Conservation (phyloP, 92 coral and sea anemone genomes). For the Epizoanthus stellaris region DNA sequence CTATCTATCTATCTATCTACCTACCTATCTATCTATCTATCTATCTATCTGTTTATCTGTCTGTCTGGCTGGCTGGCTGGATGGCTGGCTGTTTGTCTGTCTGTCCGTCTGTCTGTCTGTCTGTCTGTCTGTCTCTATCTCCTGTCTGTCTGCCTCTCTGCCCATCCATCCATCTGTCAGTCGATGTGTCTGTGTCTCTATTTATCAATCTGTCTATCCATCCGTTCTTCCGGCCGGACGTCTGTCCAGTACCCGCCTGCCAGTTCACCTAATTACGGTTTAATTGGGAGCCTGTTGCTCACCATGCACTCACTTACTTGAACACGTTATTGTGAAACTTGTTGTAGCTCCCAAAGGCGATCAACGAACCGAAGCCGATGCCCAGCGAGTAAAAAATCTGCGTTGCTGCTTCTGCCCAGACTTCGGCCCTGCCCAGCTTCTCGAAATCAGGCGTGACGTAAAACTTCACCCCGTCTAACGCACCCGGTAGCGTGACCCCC, state of each 20-base stretch:
- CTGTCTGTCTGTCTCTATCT: no score
- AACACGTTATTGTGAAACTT: constrained; percentile 96
- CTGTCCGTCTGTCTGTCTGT: no score
- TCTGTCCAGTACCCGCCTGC: not conserved
- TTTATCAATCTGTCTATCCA: no score
- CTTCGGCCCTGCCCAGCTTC: constrained; percentile 89
- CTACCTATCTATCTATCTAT: no score
- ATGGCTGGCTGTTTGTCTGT: no score
- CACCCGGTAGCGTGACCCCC: constrained; percentile 95
- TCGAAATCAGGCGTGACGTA: constrained; percentile 92
- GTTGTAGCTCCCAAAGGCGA: constrained; percentile 97
- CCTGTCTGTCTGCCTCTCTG: no score
- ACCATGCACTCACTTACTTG: constrained; percentile 50
- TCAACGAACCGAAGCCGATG: constrained; percentile 97
- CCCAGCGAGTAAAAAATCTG: constrained; percentile 99
- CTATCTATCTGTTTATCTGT: no score
- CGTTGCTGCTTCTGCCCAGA: constrained; percentile 98
- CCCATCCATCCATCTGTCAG: no score
- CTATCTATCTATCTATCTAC: no score
- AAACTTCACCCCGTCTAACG: constrained; percentile 85
- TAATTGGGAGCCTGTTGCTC: not conserved
- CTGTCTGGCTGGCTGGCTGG: no score
- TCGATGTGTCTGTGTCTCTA: no score
- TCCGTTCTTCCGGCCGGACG: no score
- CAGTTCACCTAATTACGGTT: not conserved